Base-by-base conservation (phyloP, 1,140 invertebrate species). In the Anastatus disparis region DNA sequence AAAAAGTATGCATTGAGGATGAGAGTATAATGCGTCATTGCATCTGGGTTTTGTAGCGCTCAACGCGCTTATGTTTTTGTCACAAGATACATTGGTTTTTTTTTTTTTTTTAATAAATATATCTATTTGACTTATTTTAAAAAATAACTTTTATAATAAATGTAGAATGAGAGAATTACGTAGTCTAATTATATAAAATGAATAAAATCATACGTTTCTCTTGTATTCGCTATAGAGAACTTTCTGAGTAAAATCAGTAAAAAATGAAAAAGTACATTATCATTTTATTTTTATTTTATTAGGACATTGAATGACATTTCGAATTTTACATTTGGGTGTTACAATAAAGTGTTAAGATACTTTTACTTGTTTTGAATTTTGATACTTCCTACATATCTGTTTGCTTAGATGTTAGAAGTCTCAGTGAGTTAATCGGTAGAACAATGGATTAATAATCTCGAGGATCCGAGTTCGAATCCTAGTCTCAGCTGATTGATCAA, bases 21-120 rank as follows among this genome's bases (percentile, higher is more conserved):
- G 73, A 76, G 64, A 72, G 38, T 72, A 55, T 44, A 70, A 71
- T 70, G 42, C 66, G 29, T 73, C 68, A 69, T 71, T 73, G 72
- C 75, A 76, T 61, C 46, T 42, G 35, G 61, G 53, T 71, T 73
- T 73, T 69, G 44, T 9, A 27, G 20, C 22, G 58, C 70, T 70
- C 73, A 73, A 62, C 48, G 74, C 77, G 74, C 78, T 78, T 75
- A 81, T 81, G 80, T 81, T 70, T 82, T 83, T 82, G 76, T 81
- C 80, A 79, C 74, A 73, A 80, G 77, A 82, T 81, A 82, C 77
- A 82, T 62, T 70, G 58, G 22, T 63, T 70, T 70, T 35, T 65
- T 79, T 75, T 35, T n/a, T 73, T 84, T 84, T 83, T 84, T 83
- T 70, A 84, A 83, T 82, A 82, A 83, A 82, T 52, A 61, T 80